Base-by-base conservation (phyloP, 2,113 vertebrate genomes). In the Xiphophorus maculatus region DNA sequence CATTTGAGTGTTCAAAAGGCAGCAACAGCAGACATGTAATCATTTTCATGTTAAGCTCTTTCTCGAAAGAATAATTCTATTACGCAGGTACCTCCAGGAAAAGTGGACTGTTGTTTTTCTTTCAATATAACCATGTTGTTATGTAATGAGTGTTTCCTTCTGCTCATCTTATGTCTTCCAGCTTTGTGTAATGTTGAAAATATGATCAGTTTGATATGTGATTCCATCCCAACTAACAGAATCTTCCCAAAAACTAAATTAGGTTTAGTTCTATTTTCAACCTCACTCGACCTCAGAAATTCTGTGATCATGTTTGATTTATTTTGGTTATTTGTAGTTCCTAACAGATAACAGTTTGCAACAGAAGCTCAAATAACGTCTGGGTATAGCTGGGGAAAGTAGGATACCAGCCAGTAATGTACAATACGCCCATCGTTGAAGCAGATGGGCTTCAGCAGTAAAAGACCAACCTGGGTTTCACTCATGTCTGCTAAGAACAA, bases 71-170 rank as follows among this genome's bases (percentile, higher is more conserved):
- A 19, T 12, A 76, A 29, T 62, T 2, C 2, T 68, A 28, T 11
- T 35, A 8, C 19, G 37, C 14, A 40, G 25, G 61, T 29, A 80
- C 60, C 63, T 58, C 51, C 62, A 35, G 28, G 33, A 32, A 17
- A 28, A 22, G 3, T 28, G 33, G 15, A 12, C 4, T n/a, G 63
- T 44, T 63, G 28, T 63, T 63, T 63, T 40, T 33, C 48, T 44
- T 32, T 66, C 65, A 74, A 76, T 66, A 64, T 64, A 61, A 77
- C 6, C 1, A 1, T 17, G 2, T n/a, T 73, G 5, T 86, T 72
- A 79, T 33, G 8, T 66, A 66, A 69, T 58, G 48, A 73, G 65
- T 70, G 22, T 69, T 58, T 70, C 32, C 3, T 22, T 40, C 29
- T 12, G 54, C 22, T 63, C 14, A 68, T 66, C n/a, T 51, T 71